Evolutionary conservation across 2,113 vertebrate genomes (phyloP).

Genomic region (Oncorhynchus mykiss): DNA sequence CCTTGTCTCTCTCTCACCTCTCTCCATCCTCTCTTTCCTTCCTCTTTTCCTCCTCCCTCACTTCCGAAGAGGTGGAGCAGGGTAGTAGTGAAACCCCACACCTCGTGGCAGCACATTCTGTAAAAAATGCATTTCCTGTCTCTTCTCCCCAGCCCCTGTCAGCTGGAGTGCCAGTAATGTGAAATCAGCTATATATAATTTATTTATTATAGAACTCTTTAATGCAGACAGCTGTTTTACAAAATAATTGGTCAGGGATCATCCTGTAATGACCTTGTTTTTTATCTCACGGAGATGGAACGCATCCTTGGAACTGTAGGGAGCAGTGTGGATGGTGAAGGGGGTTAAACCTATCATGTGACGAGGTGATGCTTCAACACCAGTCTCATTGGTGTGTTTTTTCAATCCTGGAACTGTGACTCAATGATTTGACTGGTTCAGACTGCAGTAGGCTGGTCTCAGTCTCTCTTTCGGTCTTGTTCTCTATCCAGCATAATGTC

Average conservation of each 20-base stretch:
- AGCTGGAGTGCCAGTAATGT: slow-evolving; percentile 55
- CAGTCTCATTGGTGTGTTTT: not conserved
- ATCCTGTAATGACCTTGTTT: slow-evolving; percentile 58
- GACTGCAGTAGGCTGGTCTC: not conserved
- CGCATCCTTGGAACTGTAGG: slow-evolving; percentile 8
- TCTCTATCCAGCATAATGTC: not conserved
- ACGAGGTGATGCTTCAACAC: not conserved
- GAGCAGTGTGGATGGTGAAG: not conserved
- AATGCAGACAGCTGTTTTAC: slow-evolving; percentile 73
- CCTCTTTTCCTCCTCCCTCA: not conserved
- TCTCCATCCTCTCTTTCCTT: not conserved
- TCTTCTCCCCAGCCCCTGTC: slow-evolving; percentile 17
- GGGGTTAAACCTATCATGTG: slow-evolving; percentile 5
- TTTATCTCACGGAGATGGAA: slow-evolving; percentile 35
- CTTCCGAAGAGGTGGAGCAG: not conserved
- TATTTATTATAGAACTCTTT: slow-evolving; percentile 68
- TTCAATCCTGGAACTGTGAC: not conserved
- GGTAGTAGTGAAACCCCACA: slow-evolving; percentile 57
- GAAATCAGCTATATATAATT: slow-evolving; percentile 69
- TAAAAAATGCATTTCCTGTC: slow-evolving; percentile 64
- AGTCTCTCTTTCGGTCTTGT: not conserved
- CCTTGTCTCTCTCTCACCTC: not conserved
- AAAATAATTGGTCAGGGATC: slow-evolving; percentile 70
- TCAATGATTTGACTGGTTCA: not conserved
- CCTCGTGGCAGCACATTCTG: slow-evolving; percentile 31